A percentile compares a stretch with the other conserved stretches of the same genome.
Conservation (phyloP, 1,140 invertebrate genomes). For the Atta cephalotes region DNA sequence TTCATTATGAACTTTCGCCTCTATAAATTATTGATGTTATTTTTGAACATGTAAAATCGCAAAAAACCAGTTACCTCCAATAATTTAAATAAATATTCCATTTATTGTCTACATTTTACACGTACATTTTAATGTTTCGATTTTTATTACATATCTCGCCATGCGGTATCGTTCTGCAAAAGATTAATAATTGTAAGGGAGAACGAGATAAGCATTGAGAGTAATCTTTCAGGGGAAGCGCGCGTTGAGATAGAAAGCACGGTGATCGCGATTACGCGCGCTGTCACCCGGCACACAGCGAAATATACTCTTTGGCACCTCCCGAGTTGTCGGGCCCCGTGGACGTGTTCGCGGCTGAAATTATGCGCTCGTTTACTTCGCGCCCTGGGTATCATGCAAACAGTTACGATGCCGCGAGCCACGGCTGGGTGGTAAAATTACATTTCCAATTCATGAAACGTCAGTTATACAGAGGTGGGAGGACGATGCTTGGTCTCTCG, state of each 20-base stretch:
- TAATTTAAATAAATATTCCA: not conserved
- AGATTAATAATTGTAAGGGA: not conserved
- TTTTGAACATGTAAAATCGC: not conserved
- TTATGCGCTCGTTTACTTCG: constrained; percentile 85
- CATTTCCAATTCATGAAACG: constrained; percentile 86
- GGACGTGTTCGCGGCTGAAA: constrained; percentile 76
- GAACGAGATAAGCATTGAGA: not conserved
- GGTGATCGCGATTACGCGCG: constrained; percentile 64
- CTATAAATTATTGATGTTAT: not conserved
- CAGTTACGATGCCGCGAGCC: constrained; percentile 81
- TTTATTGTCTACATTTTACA: not conserved
- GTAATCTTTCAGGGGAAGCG: constrained; percentile 23
- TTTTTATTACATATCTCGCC: not conserved
- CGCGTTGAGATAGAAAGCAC: constrained; percentile 40
- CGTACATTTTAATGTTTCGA: not conserved
- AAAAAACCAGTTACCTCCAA: not conserved
- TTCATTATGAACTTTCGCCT: not conserved
- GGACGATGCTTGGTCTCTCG: constrained; percentile 64
- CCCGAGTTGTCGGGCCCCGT: constrained; percentile 65
- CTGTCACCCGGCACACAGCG: constrained; percentile 48
- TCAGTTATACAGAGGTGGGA: constrained; percentile 80
- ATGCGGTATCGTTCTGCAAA: not conserved
- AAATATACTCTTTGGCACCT: constrained; percentile 73
- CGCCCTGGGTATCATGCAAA: constrained; percentile 82
- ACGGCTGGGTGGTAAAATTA: constrained; percentile 82